Evolutionary conservation across 1,140 invertebrate species (phyloP).

Genomic region (Drosophila kikkawai): DNA sequence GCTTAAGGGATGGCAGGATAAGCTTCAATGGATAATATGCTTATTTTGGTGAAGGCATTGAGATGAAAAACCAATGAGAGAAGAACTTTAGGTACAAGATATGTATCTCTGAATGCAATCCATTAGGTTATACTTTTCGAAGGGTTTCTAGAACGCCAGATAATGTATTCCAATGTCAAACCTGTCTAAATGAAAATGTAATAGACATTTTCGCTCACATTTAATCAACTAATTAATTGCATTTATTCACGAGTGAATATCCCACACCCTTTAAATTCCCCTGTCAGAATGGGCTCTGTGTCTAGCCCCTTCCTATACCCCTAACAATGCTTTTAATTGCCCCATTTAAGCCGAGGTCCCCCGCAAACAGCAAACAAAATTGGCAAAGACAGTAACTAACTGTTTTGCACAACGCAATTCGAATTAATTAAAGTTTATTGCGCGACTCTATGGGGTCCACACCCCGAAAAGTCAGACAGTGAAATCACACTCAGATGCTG

Average conservation of each 20-base stretch:
- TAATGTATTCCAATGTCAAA: not conserved
- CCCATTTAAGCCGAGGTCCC: slow-evolving; percentile 32
- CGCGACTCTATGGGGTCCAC: slow-evolving; percentile 16
- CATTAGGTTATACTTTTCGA: not conserved
- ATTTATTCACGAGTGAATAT: slow-evolving; percentile 16
- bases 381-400: slow-evolving; percentile 37
- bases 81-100: not conserved
- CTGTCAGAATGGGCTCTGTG: not conserved
- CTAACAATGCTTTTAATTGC: slow-evolving; percentile 37
- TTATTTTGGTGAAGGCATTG: slow-evolving; percentile 1
- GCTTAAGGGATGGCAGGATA: not conserved
- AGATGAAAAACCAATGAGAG: not conserved
- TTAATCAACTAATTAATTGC: slow-evolving; percentile 26
- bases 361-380: slow-evolving; percentile 18
- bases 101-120: too few species aligned
- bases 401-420: slow-evolving; percentile 48
- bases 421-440: slow-evolving; percentile 39
- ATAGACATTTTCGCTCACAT: slow-evolving; percentile 17
- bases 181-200: slow-evolving; percentile 1
- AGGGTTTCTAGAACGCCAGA: not conserved
- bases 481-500: slow-evolving; percentile 37
- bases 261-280: slow-evolving; percentile 10
- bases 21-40: not conserved
- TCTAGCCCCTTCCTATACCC: slow-evolving; percentile 7
- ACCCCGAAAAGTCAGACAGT: slow-evolving; percentile 31